Base-by-base conservation (phyloP, 2,113 vertebrate species). In the Oenanthe melanoleuca region DNA sequence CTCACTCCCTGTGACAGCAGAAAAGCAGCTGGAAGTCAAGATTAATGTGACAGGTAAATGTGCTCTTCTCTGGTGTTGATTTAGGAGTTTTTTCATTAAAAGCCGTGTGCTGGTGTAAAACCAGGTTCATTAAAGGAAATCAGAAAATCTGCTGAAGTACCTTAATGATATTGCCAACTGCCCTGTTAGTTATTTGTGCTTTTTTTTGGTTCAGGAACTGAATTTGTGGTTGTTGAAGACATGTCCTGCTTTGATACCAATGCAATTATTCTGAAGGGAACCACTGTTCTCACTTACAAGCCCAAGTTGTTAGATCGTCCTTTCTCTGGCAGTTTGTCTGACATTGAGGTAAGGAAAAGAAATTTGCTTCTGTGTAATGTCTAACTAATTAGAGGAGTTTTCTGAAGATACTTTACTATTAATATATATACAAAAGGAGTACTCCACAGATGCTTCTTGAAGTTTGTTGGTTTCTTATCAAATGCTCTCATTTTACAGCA, bases 171-270 rank as follows among this genome's bases (percentile, higher is more conserved):
- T 34, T 81, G 75, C 15, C 17, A 17, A 0, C 14, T 72, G 29
- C 44, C 26, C 12, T 56, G 15, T 19, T 55, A 9, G 6, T 44
- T 42, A 28, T 87, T 83, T 40, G 23, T 40, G 84, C 83, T 53
- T 34, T 42, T 87, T 44, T 42, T 95, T 55, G 86, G 40, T 95
- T n/a, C 90, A 99, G 99, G 99, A 52, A 99, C 99, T 2, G 99
- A 99, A 93, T 99, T 99, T 97, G 99, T 99, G 92, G 99, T 99
- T 0, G 98, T 99, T 57, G 99, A 99, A 90, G 99, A 99, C 82
- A 98, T 98, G 26, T 99, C 99, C 47, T 99, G 98, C 97, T 96
- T 98, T 0, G 99, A 99, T 57, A 99, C 99, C 85, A 99, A 96
- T 1, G 99, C 99, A 47, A 98, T 99, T 42, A 99, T 99, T 93